phyloP scores from a whole-genome alignment of 2,797 vertebrate genomes.

The Aphelocoma californica region DNA sequence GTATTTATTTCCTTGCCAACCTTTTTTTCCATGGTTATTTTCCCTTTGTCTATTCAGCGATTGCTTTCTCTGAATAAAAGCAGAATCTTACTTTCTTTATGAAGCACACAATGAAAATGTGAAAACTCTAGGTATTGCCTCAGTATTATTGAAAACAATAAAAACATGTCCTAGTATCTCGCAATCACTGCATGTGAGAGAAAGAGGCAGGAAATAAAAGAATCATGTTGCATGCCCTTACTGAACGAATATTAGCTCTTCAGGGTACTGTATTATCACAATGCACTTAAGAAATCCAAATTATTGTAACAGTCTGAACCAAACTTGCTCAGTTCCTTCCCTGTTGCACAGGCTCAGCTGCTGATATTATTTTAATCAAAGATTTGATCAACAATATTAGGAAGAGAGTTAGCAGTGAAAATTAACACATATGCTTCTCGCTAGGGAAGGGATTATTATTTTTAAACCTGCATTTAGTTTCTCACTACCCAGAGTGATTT shows the following conservation, averaged over 20 bases:
- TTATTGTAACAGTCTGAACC: neutral
- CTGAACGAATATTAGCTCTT: conserved; percentile 47
- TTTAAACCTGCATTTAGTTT: conserved; percentile 25
- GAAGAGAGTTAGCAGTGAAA: conserved; percentile 17
- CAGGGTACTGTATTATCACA: conserved; percentile 24
- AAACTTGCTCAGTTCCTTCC: neutral
- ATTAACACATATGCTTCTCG: neutral
- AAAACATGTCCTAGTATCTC: conserved; percentile 26
- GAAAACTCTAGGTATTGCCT: conserved; percentile 16
- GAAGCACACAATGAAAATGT: conserved; percentile 26
- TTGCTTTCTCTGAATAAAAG: neutral
- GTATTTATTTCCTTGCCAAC: neutral
- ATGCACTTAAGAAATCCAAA: conserved; percentile 28
- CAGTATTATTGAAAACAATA: conserved; percentile 43
- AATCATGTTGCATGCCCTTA: conserved; percentile 6
- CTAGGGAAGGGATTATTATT: conserved; percentile 13
- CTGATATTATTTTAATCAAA: conserved; percentile 52
- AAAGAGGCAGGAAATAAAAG: conserved; percentile 45
- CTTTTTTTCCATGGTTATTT: neutral
- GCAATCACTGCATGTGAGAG: neutral
- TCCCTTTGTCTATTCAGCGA: neutral
- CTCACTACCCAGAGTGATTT: neutral
- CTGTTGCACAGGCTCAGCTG: neutral
- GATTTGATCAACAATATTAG: conserved; percentile 53
- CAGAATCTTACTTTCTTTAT: conserved; percentile 21